These are phyloP conservation scores for Vireo altiloquus DNA, from an alignment of 2,113 vertebrate genomes.

Conservation along the genomic window DNA sequence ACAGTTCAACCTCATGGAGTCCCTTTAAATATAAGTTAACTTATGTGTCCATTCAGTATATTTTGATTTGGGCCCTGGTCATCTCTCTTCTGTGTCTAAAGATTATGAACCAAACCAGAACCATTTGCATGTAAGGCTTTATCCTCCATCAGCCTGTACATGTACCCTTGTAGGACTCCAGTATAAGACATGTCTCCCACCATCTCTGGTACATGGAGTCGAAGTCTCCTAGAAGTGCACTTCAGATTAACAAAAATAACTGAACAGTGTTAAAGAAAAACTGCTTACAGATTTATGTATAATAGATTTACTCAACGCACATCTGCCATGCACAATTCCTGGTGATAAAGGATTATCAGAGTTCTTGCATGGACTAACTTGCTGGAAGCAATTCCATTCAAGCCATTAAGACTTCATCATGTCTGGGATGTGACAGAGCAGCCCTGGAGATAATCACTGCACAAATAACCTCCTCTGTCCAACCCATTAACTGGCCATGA, in stretches of 20 bases:
- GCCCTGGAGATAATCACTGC: neutral
- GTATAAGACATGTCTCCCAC: neutral
- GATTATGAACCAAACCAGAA: neutral
- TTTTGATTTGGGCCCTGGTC: neutral
- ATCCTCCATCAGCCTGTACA: neutral
- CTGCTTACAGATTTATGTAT: neutral
- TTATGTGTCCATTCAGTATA: rapidly evolving
- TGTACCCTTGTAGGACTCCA: rapidly evolving
- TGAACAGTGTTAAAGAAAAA: neutral
- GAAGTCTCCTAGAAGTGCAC: neutral
- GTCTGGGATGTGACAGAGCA: neutral
- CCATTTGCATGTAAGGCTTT: neutral
- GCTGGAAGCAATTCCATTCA: neutral
- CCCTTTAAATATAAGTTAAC: neutral
- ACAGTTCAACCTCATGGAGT: neutral
- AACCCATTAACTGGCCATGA: neutral
- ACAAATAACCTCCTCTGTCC: neutral
- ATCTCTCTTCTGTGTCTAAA: neutral
- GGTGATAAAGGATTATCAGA: neutral
- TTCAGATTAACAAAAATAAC: neutral
- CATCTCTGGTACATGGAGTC: neutral
- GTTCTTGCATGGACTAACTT: neutral
- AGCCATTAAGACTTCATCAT: neutral
- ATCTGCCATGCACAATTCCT: neutral
- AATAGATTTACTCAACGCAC: neutral